Evolutionary conservation across 2,888 invertebrate genomes (phyloP).

Genomic region (Hyposoter didymator): DNA sequence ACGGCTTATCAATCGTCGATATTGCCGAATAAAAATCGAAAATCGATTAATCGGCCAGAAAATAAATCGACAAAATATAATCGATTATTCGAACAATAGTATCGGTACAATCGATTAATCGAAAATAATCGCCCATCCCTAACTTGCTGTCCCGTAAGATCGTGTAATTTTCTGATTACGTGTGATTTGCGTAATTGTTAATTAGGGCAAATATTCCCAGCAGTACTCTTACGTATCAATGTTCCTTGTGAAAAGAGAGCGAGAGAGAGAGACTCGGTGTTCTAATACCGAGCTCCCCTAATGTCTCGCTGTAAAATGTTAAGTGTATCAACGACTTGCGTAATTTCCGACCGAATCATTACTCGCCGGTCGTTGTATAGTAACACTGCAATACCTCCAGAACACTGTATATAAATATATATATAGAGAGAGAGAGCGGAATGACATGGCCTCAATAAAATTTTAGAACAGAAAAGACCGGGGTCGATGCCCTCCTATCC

Average conservation of each 20-base stretch:
- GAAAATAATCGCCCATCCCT: no score
- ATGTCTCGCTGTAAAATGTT: slow-evolving; percentile 60
- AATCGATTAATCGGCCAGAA: no score
- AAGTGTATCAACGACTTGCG: slow-evolving; percentile 70
- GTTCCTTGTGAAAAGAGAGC: not conserved
- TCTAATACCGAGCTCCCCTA: slow-evolving; percentile 47
- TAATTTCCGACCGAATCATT: slow-evolving; percentile 65
- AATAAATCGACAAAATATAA: no score
- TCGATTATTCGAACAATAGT: no score
- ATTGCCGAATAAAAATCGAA: no score
- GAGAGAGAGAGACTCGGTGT: slow-evolving; percentile 24
- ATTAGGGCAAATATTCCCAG: slow-evolving; percentile 55
- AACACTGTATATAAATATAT: slow-evolving; percentile 5
- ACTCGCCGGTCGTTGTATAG: slow-evolving; percentile 24
- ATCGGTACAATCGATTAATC: no score
- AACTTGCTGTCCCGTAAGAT: slow-evolving; percentile 10
- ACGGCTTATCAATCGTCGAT: no score
- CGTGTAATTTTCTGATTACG: slow-evolving; percentile 4
- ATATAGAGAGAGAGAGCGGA: slow-evolving; percentile 19
- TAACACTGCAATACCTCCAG: slow-evolving; percentile 26
- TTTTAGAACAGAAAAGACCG: slow-evolving; percentile 73
- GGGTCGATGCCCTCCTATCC: slow-evolving; percentile 77
- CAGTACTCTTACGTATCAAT: not conserved
- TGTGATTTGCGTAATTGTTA: slow-evolving; percentile 32
- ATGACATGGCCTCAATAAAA: slow-evolving; percentile 76